Percentiles rank a stretch among this genome's conserved stretches.
Evolutionary conservation across 2,888 invertebrate genomes (phyloP).

Genomic region (Cataglyphis rosenhaueri): DNA sequence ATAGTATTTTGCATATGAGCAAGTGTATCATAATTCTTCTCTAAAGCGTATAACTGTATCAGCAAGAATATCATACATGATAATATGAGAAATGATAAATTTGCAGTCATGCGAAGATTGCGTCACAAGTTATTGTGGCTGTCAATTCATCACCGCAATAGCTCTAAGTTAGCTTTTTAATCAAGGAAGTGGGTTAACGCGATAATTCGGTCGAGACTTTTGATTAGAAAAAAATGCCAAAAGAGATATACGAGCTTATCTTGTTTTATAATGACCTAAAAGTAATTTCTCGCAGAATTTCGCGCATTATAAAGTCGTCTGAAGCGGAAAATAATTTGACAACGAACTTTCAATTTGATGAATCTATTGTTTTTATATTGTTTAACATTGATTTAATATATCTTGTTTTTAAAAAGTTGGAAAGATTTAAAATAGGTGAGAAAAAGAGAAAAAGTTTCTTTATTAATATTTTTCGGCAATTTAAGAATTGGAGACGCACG

Average conservation of each 20-base stretch:
- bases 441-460: neutral
- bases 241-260: slow-evolving; percentile 33
- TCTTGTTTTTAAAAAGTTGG: neutral
- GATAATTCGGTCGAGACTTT: slow-evolving; percentile 64
- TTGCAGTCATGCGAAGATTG: slow-evolving; percentile 81
- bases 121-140: slow-evolving; percentile 48
- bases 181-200: slow-evolving; percentile 78
- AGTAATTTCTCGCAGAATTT: slow-evolving; percentile 23
- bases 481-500: neutral
- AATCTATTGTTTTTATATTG: neutral
- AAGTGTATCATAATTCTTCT: neutral
- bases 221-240: slow-evolving; percentile 22
- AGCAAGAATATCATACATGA: slow-evolving; percentile 60
- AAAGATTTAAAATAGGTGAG: neutral
- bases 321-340: neutral
- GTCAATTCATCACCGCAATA: slow-evolving; percentile 60
- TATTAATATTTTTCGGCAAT: neutral
- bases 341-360: neutral
- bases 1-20: neutral
- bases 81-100: slow-evolving; percentile 71
- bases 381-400: neutral
- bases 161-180: slow-evolving; percentile 72
- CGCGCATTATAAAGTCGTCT: neutral
- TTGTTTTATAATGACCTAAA: neutral
- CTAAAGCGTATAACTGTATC: slow-evolving; percentile 26